Conservation (phyloP, 2,888 invertebrate genomes). For the Andrena camellia region DNA sequence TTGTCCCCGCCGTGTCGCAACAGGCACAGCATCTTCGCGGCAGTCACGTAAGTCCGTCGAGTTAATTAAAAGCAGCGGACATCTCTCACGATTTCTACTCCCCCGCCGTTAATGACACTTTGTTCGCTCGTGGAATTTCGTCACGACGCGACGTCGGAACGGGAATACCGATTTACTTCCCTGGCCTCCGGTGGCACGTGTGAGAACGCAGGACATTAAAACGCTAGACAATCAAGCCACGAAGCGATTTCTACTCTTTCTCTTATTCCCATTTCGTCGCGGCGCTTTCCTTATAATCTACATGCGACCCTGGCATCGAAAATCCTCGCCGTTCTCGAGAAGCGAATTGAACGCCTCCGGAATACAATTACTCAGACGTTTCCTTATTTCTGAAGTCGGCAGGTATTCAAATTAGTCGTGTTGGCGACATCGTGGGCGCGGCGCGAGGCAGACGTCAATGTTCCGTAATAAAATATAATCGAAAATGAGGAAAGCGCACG, state of each 20-base stretch:
- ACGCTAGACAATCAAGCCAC: constrained; percentile 30
- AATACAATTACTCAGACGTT: neutral
- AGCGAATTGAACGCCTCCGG: too few relatives aligned
- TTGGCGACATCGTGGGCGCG: neutral
- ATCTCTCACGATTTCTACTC: constrained; percentile 63
- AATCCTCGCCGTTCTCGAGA: neutral
- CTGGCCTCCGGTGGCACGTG: constrained; percentile 15
- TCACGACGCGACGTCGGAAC: constrained; percentile 30
- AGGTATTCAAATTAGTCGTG: too few relatives aligned
- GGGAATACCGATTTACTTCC: constrained; percentile 62
- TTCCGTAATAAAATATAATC: neutral
- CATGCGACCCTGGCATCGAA: neutral
- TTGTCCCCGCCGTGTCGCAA: neutral
- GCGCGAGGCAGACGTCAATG: neutral
- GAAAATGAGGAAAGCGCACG: neutral
- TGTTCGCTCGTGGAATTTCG: constrained; percentile 33
- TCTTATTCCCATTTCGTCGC: neutral
- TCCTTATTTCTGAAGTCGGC: too few relatives aligned
- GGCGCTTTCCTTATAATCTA: constrained; percentile 33
- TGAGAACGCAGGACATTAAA: constrained; percentile 29
- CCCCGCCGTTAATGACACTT: constrained; percentile 42
- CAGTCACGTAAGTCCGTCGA: constrained; percentile 30
- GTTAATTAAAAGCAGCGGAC: constrained; percentile 50
- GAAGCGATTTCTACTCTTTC: constrained; percentile 45
- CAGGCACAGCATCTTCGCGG: neutral